Conservation (phyloP, 2,888 invertebrate genomes). For the Brachynemurus nebulosus region DNA sequence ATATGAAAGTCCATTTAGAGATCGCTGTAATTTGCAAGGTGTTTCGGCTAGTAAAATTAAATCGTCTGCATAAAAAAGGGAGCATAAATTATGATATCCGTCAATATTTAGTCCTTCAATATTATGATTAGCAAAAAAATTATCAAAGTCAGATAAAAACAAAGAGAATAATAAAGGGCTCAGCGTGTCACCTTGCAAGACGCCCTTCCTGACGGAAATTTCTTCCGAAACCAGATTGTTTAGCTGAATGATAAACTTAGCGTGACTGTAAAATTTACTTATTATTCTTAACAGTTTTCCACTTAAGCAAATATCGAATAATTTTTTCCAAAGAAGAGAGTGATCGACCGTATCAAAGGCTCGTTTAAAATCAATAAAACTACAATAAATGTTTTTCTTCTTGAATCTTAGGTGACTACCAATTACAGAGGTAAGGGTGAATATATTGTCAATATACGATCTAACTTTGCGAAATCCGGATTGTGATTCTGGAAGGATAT, state of each 20-base stretch:
- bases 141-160: conserved; percentile 15
- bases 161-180: conserved; percentile 13
- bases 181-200: too few species aligned
- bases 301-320: conserved; percentile 13
- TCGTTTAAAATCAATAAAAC: conserved; percentile 18
- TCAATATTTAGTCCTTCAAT: too few species aligned
- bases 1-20: too few species aligned
- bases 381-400: conserved; percentile 15
- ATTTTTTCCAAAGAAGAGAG: too few species aligned
- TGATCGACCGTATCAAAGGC: conserved; percentile 18
- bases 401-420: too few species aligned
- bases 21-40: conserved; percentile 6
- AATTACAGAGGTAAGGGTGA: conserved; percentile 15
- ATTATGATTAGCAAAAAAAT: too few species aligned
- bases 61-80: conserved; percentile 12
- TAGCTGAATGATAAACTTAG: conserved; percentile 8
- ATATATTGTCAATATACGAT: conserved; percentile 19
- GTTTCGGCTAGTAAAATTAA: conserved; percentile 10
- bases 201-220: too few species aligned
- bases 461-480: conserved; percentile 17
- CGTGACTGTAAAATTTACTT: too few species aligned
- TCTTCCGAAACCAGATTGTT: too few species aligned
- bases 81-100: conserved; percentile 8
- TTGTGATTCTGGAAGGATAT: conserved; percentile 19
- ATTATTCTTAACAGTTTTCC: too few species aligned